Evolutionary conservation across 2,888 invertebrate genomes (phyloP).

Genomic region (Mythimna pallens): DNA sequence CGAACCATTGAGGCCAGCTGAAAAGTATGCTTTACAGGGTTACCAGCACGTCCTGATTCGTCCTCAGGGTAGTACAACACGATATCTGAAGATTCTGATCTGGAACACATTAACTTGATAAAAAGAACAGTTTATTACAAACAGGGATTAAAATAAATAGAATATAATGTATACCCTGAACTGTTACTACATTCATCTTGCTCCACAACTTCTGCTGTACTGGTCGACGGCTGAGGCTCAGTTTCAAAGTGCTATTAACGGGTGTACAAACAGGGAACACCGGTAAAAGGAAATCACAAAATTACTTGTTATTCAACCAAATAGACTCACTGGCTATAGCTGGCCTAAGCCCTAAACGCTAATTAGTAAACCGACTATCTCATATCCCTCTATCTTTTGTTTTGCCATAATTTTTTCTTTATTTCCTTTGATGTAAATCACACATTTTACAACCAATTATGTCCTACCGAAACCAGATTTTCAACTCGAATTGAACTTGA

Average conservation of each 20-base stretch:
- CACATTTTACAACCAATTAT: too few relatives aligned
- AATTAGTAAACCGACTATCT: background rate
- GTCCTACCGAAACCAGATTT: too few relatives aligned
- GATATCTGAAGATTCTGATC: constrained; percentile 29
- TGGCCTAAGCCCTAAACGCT: background rate
- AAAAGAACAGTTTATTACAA: background rate
- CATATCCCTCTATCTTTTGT: background rate
- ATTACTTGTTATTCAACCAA: background rate
- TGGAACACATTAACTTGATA: constrained; percentile 16
- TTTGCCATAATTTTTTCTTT: too few relatives aligned
- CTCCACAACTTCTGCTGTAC: constrained; percentile 19
- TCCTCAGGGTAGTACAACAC: constrained; percentile 33
- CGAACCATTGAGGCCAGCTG: background rate
- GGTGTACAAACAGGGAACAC: background rate
- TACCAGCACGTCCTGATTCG: background rate
- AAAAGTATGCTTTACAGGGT: background rate
- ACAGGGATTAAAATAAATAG: background rate
- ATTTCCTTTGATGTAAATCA: too few relatives aligned
- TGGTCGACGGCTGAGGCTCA: constrained; percentile 35
- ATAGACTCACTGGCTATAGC: background rate
- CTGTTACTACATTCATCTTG: constrained; percentile 5
- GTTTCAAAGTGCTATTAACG: constrained; percentile 12
- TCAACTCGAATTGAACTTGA: too few relatives aligned
- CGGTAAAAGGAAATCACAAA: background rate
- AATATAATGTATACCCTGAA: constrained; percentile 1